Conservation (phyloP, 2,888 invertebrate species). For the Phytoseiulus persimilis region DNA sequence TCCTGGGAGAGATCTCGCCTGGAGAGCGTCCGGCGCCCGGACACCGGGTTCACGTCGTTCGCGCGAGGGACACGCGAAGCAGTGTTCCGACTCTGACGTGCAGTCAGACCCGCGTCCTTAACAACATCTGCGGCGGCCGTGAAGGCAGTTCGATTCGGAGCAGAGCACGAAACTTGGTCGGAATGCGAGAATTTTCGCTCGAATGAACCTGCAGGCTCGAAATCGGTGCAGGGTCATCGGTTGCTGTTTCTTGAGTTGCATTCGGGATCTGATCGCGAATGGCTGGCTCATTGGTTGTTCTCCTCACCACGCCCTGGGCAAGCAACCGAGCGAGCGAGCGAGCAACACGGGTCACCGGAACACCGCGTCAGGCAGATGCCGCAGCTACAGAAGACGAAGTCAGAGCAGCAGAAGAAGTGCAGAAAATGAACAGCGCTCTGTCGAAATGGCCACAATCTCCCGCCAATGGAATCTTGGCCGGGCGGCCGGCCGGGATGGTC, state of each 20-base stretch:
- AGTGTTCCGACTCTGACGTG: too few species aligned
- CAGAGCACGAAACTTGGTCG: neutral
- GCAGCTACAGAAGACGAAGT: slow-evolving; percentile 1
- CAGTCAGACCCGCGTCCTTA: neutral
- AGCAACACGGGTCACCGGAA: slow-evolving; percentile 5
- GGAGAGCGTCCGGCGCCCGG: too few species aligned
- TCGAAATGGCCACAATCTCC: slow-evolving; percentile 5
- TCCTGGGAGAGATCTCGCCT: too few species aligned
- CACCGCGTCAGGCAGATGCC: neutral
- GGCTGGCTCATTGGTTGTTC: slow-evolving; percentile 5
- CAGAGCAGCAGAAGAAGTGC: neutral
- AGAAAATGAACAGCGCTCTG: slow-evolving; percentile 5
- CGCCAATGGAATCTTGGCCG: neutral
- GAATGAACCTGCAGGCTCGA: neutral
- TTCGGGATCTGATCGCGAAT: neutral
- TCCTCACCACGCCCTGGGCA: slow-evolving; percentile 5
- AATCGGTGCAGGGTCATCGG: slow-evolving; percentile 5
- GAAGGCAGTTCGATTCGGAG: neutral
- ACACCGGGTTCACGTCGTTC: too few species aligned
- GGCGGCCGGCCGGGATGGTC: neutral
- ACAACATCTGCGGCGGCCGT: neutral
- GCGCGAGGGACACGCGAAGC: too few species aligned
- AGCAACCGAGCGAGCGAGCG: neutral
- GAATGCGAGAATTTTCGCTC: neutral
- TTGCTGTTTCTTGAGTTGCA: slow-evolving; percentile 5